These are phyloP conservation scores for Albula goreensis DNA, from an alignment of 2,113 vertebrate genomes.

Conservation along the genomic window DNA sequence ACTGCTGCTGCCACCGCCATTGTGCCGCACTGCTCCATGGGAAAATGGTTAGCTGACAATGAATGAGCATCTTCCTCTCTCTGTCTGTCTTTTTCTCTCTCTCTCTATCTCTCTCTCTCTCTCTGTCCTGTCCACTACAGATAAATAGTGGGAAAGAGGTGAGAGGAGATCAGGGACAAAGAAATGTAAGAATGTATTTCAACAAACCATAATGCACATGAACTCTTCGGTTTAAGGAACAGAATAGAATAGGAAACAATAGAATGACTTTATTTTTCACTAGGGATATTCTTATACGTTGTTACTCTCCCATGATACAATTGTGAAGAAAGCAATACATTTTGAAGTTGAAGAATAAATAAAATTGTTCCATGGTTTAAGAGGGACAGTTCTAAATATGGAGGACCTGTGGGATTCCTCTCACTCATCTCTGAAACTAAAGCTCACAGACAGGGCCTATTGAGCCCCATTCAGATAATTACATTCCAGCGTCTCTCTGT, in stretches of 20 bases:
- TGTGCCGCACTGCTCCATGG: conserved; percentile 80
- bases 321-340: too few species aligned
- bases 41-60: conserved; percentile 96
- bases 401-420: too few species aligned
- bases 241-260: too few species aligned
- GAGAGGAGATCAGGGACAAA: conserved; percentile 32
- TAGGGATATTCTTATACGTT: too few species aligned
- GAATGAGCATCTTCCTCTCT: conserved; percentile 81
- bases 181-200: conserved; percentile 61
- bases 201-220: too few species aligned
- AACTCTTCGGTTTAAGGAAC: too few species aligned
- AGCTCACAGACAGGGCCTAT: neutral
- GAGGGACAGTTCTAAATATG: too few species aligned
- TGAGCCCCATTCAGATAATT: conserved; percentile 36
- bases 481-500: conserved; percentile 46
- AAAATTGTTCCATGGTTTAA: neutral
- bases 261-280: too few species aligned
- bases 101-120: conserved; percentile 19
- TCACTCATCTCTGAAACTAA: neutral
- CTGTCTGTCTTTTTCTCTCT: conserved; percentile 38
- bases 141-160: conserved; percentile 43
- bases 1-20: conserved; percentile 63
- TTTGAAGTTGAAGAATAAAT: neutral
- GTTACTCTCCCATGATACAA: neutral
- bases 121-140: conserved; percentile 41